A percentile compares a stretch with the other conserved stretches of the same genome.
Evolutionary conservation across 2,888 invertebrate genomes (phyloP).

Genomic region (Heterodera filipjevi): DNA sequence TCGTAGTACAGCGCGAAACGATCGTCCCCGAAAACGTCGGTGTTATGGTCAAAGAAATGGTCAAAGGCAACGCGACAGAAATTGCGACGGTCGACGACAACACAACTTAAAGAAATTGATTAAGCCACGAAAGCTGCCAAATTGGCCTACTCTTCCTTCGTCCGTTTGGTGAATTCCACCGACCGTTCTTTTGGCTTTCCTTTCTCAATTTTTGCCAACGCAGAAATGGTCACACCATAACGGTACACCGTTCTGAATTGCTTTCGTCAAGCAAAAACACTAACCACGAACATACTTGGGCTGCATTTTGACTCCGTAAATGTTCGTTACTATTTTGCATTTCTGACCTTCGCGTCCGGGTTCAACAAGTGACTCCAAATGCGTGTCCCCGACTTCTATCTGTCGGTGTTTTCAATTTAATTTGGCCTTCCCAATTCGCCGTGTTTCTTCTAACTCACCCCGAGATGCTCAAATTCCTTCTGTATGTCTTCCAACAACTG

Average conservation of each 20-base stretch:
- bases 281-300: constrained; percentile 21
- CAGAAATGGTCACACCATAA: constrained; percentile 40
- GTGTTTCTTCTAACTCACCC: too few species aligned
- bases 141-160: constrained; percentile 41
- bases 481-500: constrained; percentile 34
- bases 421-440: not conserved
- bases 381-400: constrained; percentile 33
- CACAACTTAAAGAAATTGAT: constrained; percentile 29
- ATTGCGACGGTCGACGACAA: constrained; percentile 36
- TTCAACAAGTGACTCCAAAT: constrained; percentile 9
- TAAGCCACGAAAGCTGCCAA: too few species aligned
- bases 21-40: constrained; percentile 31
- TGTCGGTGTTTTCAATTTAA: not conserved
- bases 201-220: not conserved
- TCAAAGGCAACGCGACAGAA: constrained; percentile 40
- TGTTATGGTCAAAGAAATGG: constrained; percentile 22
- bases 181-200: constrained; percentile 13
- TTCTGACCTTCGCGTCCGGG: constrained; percentile 28
- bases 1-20: constrained; percentile 40
- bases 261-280: not conserved
- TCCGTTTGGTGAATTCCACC: constrained; percentile 44
- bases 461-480: constrained; percentile 29
- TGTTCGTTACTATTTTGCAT: constrained; percentile 35
- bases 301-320: constrained; percentile 37
- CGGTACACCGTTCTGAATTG: constrained; percentile 31